phyloP scores from a whole-genome alignment of 2,113 vertebrate species.

The Anhinga rufa region DNA sequence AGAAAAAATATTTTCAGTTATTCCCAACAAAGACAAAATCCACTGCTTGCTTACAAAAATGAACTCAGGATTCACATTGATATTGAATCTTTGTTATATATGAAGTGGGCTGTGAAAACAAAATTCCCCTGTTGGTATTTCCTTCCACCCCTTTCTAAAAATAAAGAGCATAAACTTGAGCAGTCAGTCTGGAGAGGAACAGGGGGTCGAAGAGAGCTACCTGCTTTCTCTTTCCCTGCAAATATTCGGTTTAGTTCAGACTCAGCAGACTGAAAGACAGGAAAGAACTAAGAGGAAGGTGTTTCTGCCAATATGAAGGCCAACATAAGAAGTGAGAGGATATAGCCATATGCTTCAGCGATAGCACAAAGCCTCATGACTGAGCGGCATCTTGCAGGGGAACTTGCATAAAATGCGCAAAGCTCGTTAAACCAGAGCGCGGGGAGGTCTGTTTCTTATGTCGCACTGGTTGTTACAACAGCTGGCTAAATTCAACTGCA shows the following conservation, averaged over 20 bases:
- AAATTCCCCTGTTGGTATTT: neutral
- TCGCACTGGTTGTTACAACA: neutral
- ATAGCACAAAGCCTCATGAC: neutral
- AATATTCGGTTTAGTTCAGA: neutral
- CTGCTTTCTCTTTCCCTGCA: neutral
- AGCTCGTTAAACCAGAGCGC: neutral
- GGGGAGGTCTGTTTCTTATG: neutral
- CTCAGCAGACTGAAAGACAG: neutral
- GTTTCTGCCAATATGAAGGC: neutral
- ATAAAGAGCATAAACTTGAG: neutral
- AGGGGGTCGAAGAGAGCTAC: neutral
- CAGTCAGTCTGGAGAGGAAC: neutral
- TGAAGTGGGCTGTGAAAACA: neutral
- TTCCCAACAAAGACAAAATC: neutral
- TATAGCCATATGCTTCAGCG: neutral
- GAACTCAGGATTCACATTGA: neutral
- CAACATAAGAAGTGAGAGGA: neutral
- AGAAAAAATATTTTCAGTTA: neutral
- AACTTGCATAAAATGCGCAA: neutral
- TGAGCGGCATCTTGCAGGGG: neutral
- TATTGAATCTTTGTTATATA: neutral
- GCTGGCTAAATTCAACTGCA: slow-evolving; percentile 39
- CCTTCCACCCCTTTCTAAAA: neutral
- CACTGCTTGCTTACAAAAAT: neutral
- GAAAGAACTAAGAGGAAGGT: neutral